Evolutionary conservation across 1,140 invertebrate genomes (phyloP), one percentile per base, ranked within the genome.

Genomic region (Sarcophaga bullata): DNA sequence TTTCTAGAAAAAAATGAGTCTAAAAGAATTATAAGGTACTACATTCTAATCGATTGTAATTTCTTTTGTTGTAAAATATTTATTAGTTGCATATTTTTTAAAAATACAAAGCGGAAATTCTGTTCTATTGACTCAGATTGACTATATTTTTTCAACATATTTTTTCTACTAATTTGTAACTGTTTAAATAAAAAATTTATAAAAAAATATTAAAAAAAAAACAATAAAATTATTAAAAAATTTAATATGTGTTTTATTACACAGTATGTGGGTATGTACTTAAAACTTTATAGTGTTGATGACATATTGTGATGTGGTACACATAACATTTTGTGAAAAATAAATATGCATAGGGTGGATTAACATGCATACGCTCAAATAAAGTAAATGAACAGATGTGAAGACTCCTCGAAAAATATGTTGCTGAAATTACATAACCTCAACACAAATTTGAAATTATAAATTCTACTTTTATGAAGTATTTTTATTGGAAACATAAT

Each of bases 11-110:
- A 68, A 49, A 49, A 54, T 54, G 46, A n/a, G 78, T 8, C 17
- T 25, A 52, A 50, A 17, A 10, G 48, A 11, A 37, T 37, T 37
- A 37, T 76, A 47, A 80, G 15, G 47, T 17, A 50, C 76, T 17
- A 82, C 11, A 62, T 58, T 47, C 25, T 72, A 68, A 68, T 73
- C 75, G 73, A 50, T 83, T 83, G 68, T 83, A 62, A 25, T 50
- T 52, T 73, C 78, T 46, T 81, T 73, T 82, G 52, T 54, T 54
- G 48, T 76, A 81, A 82, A 54, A 82, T 13, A 50, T 58, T 76
- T 76, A 82, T 62, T 50, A 25, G 9, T 50, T 50, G 13, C 15
- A 52, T 50, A 52, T 37, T 58, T 10, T 37, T 37, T 48, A 17
- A 54, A 68, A 62, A 62, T 15, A 62, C 54, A 68, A 68, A 68